Evolutionary conservation across 2,888 invertebrate genomes (phyloP).

Genomic region (Eledone cirrhosa): DNA sequence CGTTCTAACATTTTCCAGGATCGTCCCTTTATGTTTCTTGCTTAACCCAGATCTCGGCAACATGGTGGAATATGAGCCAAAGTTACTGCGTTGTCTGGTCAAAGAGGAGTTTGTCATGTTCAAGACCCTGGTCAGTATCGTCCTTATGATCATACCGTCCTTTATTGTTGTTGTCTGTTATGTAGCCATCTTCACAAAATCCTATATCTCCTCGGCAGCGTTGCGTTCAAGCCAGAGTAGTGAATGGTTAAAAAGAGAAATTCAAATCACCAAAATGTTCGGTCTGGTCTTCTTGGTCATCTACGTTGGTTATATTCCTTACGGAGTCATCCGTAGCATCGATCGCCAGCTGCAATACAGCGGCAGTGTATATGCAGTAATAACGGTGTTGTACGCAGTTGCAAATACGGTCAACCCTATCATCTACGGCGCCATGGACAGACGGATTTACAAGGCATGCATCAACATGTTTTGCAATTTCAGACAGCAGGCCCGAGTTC

Average conservation of each 20-base stretch:
- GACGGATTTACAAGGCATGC: slow-evolving; percentile 58
- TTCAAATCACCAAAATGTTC: slow-evolving; percentile 67
- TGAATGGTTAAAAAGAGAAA: slow-evolving; percentile 60
- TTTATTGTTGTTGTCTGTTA: slow-evolving; percentile 62
- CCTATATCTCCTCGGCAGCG: slow-evolving; percentile 56
- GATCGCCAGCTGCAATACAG: slow-evolving; percentile 56
- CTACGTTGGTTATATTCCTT: slow-evolving; percentile 63
- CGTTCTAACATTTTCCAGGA: slow-evolving; percentile 58
- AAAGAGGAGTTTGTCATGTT: slow-evolving; percentile 57
- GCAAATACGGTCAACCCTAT: slow-evolving; percentile 63
- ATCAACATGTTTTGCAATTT: slow-evolving; percentile 49
- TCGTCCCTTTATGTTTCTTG: slow-evolving; percentile 59
- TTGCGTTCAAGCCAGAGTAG: slow-evolving; percentile 53
- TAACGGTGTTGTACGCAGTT: slow-evolving; percentile 63
- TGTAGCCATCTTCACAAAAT: slow-evolving; percentile 62
- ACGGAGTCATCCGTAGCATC: slow-evolving; percentile 61
- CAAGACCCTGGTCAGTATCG: slow-evolving; percentile 58
- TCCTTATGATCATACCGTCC: slow-evolving; percentile 63
- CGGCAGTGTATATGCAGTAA: slow-evolving; percentile 62
- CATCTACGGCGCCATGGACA: slow-evolving; percentile 65
- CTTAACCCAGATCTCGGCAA: slow-evolving; percentile 58
- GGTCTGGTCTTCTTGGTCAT: slow-evolving; percentile 64
- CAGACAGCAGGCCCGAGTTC: slow-evolving; percentile 34
- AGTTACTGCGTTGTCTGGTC: slow-evolving; percentile 60
- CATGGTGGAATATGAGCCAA: slow-evolving; percentile 61